Evolutionary conservation across 1,140 invertebrate species (phyloP).

Genomic region (Drosophila pachea): DNA sequence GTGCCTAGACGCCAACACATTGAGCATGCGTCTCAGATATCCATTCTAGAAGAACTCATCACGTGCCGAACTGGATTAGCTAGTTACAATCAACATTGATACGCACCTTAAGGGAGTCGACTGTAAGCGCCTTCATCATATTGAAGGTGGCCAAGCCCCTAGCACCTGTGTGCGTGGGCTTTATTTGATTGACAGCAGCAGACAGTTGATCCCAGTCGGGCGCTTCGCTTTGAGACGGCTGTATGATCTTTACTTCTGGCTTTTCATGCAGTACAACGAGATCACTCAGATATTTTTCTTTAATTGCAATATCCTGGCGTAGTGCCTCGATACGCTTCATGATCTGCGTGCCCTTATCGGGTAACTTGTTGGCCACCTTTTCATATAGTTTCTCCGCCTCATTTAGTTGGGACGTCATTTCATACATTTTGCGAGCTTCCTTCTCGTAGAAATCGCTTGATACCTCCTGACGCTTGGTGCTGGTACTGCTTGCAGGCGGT

Average conservation of each 20-base stretch:
- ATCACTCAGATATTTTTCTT: conserved; percentile 15
- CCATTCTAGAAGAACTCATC: conserved; percentile 63
- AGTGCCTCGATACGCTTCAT: conserved; percentile 50
- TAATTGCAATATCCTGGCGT: conserved; percentile 36
- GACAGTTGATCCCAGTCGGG: conserved; percentile 54
- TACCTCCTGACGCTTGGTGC: conserved; percentile 34
- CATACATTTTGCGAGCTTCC: conserved; percentile 49
- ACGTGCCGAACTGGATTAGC: neutral
- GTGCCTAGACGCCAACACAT: conserved; percentile 43
- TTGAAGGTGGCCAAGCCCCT: conserved; percentile 72
- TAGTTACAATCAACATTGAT: neutral
- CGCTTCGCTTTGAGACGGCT: neutral
- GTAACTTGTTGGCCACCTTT: conserved; percentile 54
- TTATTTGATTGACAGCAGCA: conserved; percentile 60
- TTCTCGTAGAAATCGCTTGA: conserved; percentile 43
- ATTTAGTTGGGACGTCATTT: conserved; percentile 39
- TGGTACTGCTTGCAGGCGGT: neutral
- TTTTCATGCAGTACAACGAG: conserved; percentile 38
- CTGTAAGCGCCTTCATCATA: conserved; percentile 63
- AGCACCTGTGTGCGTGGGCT: conserved; percentile 65
- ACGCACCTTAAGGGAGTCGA: conserved; percentile 71
- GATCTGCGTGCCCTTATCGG: conserved; percentile 66
- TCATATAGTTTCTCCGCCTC: conserved; percentile 56
- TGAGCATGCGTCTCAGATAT: conserved; percentile 54
- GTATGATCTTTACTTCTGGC: conserved; percentile 10